These are phyloP conservation scores for Tenebrosternarchus preto DNA, from an alignment of 2,113 vertebrate species.

Conservation along the genomic window DNA sequence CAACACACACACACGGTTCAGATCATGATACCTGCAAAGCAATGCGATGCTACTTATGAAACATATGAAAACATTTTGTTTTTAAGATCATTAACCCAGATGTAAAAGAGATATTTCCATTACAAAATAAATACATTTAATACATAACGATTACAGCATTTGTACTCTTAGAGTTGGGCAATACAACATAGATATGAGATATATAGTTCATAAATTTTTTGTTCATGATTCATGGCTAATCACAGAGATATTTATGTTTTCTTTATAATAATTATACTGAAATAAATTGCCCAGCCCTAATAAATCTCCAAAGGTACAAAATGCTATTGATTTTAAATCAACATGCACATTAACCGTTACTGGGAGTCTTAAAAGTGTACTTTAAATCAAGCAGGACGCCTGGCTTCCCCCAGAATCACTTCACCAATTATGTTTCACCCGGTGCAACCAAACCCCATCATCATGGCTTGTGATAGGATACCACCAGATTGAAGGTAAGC, in stretches of 20 bases:
- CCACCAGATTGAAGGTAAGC: slow-evolving; percentile 58
- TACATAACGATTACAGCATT: too few relatives aligned
- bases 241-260: background rate
- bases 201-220: background rate
- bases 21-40: background rate
- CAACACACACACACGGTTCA: slow-evolving; percentile 5
- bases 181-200: background rate
- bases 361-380: background rate
- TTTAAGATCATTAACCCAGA: background rate
- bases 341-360: background rate
- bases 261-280: background rate
- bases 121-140: too few relatives aligned
- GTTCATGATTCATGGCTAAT: background rate
- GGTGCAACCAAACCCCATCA: slow-evolving; percentile 56
- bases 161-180: slow-evolving; percentile 3
- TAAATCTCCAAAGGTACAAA: too few relatives aligned
- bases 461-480: slow-evolving; percentile 32
- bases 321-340: too few relatives aligned
- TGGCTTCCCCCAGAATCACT: slow-evolving; percentile 47
- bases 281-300: slow-evolving; percentile 8
- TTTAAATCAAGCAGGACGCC: slow-evolving; percentile 29
- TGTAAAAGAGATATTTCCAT: background rate
- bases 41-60: too few relatives aligned
- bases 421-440: slow-evolving; percentile 58
- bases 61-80: too few relatives aligned